Evolutionary conservation across 37 sponge, comb jelly and placozoan species (phyloP).

Genomic region (Spongilla lacustris): DNA sequence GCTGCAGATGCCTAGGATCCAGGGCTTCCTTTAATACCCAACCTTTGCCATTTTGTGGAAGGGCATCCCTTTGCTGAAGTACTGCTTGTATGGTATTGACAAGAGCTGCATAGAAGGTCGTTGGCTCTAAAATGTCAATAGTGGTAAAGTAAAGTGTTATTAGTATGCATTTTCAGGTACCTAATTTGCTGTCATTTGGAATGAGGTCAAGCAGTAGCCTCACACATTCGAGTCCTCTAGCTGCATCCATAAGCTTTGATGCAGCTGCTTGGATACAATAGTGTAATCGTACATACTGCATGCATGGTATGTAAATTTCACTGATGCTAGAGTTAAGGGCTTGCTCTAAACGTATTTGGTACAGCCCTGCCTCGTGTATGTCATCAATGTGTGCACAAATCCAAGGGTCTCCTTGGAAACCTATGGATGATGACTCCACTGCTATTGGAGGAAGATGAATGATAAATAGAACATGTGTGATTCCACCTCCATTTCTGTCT

Average conservation of each 20-base stretch:
- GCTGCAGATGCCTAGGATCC: constrained; percentile 40
- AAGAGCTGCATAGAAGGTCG: background rate
- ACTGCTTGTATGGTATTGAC: background rate
- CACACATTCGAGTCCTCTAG: background rate
- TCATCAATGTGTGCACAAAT: constrained; percentile 77
- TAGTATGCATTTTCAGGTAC: background rate
- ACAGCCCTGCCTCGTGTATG: constrained; percentile 32
- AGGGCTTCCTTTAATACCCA: background rate
- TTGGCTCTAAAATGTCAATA: background rate
- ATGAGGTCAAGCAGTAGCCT: background rate
- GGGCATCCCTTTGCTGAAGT: background rate
- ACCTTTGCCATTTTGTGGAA: background rate
- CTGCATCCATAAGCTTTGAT: background rate
- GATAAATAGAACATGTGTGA: constrained; percentile 61
- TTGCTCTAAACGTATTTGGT: constrained; percentile 16
- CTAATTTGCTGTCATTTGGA: background rate
- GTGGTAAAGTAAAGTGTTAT: no score
- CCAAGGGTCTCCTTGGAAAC: constrained; percentile 28
- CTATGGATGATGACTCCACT: constrained; percentile 41
- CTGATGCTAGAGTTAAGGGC: constrained; percentile 56
- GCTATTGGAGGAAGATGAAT: constrained; percentile 62
- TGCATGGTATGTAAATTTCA: constrained; percentile 28
- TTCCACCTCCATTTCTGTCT: background rate
- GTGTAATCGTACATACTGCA: background rate
- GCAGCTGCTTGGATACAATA: background rate